These are phyloP conservation scores for Machimus rusticus DNA, from an alignment of 2,888 invertebrate species.

Conservation along the genomic window DNA sequence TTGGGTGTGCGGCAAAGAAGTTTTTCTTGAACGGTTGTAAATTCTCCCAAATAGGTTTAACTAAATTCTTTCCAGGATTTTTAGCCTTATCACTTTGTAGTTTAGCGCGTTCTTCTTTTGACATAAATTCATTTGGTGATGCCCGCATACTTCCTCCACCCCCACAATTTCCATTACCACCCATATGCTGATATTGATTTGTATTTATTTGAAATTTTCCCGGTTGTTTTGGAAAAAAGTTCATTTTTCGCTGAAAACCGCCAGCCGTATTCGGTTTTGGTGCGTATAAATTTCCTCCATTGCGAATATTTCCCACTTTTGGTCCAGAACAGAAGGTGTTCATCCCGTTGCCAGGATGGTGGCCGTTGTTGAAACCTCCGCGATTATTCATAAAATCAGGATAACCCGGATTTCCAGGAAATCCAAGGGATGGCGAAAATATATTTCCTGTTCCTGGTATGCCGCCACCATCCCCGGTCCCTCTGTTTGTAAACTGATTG, in stretches of 20 bases:
- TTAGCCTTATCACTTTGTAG: slow-evolving; percentile 72
- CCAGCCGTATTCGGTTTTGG: slow-evolving; percentile 36
- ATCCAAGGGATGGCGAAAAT: slow-evolving; percentile 22
- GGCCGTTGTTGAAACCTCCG: not conserved
- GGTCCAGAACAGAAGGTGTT: slow-evolving; percentile 15
- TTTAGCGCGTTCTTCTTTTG: slow-evolving; percentile 65
- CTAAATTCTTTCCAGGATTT: slow-evolving; percentile 74
- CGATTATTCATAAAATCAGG: slow-evolving; percentile 33
- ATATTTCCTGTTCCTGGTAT: slow-evolving; percentile 29
- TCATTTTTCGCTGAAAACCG: slow-evolving; percentile 23
- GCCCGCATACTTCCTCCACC: not conserved
- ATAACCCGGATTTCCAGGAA: not conserved
- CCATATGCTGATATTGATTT: not conserved
- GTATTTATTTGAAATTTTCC: slow-evolving; percentile 12
- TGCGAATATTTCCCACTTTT: slow-evolving; percentile 34
- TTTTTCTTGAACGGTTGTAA: slow-evolving; percentile 89
- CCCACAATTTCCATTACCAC: not conserved
- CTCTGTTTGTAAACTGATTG: slow-evolving; percentile 14
- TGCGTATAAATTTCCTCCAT: not conserved
- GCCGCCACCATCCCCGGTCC: not conserved
- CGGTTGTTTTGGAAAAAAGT: slow-evolving; percentile 35
- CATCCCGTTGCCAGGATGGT: not conserved
- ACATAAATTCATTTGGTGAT: slow-evolving; percentile 49
- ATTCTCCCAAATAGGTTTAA: slow-evolving; percentile 86
- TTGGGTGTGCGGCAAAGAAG: slow-evolving; percentile 85